Conservation (phyloP, 37 sponge, comb jelly and placozoan genomes). For the Crambe crambe region DNA sequence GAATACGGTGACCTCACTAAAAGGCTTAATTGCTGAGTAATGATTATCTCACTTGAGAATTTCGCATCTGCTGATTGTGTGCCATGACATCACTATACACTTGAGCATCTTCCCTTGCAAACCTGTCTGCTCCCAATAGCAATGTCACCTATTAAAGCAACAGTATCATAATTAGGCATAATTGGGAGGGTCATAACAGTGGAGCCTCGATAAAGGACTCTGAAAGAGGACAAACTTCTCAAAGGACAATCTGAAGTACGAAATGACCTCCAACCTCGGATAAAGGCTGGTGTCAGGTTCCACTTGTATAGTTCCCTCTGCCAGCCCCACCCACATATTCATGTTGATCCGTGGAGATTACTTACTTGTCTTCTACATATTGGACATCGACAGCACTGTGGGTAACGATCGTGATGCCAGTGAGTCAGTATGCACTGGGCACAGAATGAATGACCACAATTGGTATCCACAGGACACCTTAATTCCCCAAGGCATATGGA, state of each 20-base stretch:
- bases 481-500: slow-evolving; percentile 7
- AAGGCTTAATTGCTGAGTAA: too few species aligned
- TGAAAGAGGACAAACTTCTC: too few species aligned
- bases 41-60: background rate
- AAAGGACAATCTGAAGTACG: too few species aligned
- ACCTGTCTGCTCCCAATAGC: slow-evolving; percentile 14
- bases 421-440: slow-evolving; percentile 13
- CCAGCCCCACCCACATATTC: too few species aligned
- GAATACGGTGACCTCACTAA: too few species aligned
- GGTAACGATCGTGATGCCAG: slow-evolving; percentile 10
- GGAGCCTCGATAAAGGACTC: too few species aligned
- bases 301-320: too few species aligned
- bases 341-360: too few species aligned
- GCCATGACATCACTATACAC: background rate
- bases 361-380: slow-evolving; percentile 9
- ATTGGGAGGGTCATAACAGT: too few species aligned
- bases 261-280: too few species aligned
- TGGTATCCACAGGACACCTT: slow-evolving; percentile 14
- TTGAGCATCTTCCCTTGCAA: background rate
- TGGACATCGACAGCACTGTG: slow-evolving; percentile 11
- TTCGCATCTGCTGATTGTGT: slow-evolving; percentile 15
- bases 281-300: too few species aligned
- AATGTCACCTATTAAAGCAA: slow-evolving; percentile 11
- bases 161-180: background rate
- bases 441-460: slow-evolving; percentile 32